Percentiles rank a stretch among this genome's conserved stretches.
Conservation (phyloP, 2,797 vertebrate genomes). For the Smutsia temminckii region DNA sequence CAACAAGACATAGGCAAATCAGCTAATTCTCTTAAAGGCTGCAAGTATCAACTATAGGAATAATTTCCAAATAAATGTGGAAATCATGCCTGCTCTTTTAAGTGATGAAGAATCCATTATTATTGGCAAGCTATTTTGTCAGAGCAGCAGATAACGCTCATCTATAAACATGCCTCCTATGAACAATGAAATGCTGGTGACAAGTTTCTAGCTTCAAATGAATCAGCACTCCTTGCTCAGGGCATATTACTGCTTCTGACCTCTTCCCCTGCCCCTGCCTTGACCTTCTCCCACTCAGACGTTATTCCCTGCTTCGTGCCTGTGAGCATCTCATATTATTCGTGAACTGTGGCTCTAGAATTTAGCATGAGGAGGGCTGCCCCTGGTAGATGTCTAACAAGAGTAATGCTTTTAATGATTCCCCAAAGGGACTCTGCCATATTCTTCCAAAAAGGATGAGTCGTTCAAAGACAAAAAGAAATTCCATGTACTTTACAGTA, state of each 20-base stretch:
- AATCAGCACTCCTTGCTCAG: slow-evolving; percentile 67
- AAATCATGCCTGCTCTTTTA: not conserved
- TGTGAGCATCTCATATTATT: slow-evolving; percentile 64
- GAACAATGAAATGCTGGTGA: slow-evolving; percentile 65
- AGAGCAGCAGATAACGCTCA: slow-evolving; percentile 31
- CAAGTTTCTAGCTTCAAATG: slow-evolving; percentile 62
- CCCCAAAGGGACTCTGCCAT: slow-evolving; percentile 33
- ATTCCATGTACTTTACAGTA: not conserved
- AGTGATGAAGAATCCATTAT: slow-evolving; percentile 12
- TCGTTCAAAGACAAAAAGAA: slow-evolving; percentile 54
- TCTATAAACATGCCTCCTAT: slow-evolving; percentile 68
- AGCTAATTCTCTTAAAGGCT: not conserved
- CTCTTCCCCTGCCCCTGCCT: slow-evolving; percentile 62
- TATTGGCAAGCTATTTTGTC: slow-evolving; percentile 58
- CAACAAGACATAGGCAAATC: not conserved
- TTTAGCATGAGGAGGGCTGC: slow-evolving; percentile 61
- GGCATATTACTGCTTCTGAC: slow-evolving; percentile 71
- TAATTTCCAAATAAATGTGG: slow-evolving; percentile 29
- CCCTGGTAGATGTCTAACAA: slow-evolving; percentile 49
- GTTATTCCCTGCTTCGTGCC: slow-evolving; percentile 55
- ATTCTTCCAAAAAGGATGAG: slow-evolving; percentile 35
- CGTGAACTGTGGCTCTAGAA: slow-evolving; percentile 52
- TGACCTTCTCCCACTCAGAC: slow-evolving; percentile 73
- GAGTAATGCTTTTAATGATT: slow-evolving; percentile 68
- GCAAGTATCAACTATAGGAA: not conserved